phyloP scores from a whole-genome alignment of 37 sponge, comb jelly and placozoan genomes.

The Oscarella lobularis region DNA sequence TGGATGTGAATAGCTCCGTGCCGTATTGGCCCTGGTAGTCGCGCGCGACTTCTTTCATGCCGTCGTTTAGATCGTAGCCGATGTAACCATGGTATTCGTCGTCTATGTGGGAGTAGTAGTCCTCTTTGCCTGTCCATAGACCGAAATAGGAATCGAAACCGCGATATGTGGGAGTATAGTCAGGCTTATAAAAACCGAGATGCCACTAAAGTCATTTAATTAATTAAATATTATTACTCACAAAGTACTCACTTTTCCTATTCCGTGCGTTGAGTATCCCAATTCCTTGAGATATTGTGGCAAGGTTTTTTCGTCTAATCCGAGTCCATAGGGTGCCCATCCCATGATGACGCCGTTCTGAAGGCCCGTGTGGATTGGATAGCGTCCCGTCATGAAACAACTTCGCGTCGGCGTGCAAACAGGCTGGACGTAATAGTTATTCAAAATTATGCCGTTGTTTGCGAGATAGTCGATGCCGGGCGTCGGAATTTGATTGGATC shows the following conservation, averaged over 20 bases:
- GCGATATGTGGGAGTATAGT: not conserved
- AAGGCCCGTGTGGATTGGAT: not conserved
- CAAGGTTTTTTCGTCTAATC: not conserved
- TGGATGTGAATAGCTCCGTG: not conserved
- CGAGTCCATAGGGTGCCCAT: not conserved
- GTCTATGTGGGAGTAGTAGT: not conserved
- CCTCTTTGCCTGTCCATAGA: not conserved
- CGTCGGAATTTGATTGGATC: not conserved
- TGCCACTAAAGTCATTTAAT: slow-evolving; percentile 5
- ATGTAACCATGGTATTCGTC: not conserved
- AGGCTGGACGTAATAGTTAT: not conserved
- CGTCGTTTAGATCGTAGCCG: not conserved
- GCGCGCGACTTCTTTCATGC: not conserved
- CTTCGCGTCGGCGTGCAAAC: not conserved
- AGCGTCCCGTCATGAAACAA: slow-evolving; percentile 1
- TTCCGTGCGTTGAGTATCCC: not conserved
- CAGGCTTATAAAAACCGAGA: not conserved
- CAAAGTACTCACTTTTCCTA: not conserved
- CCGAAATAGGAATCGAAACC: not conserved
- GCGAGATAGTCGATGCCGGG: not conserved
- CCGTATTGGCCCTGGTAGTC: not conserved
- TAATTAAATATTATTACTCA: too few relatives aligned
- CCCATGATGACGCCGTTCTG: not conserved
- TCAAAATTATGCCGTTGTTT: not conserved
- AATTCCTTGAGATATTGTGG: not conserved